Percentiles rank a stretch among this genome's conserved stretches.
These are phyloP conservation scores for Ostrea edulis DNA, from an alignment of 1,140 invertebrate species.

Conservation along the genomic window DNA sequence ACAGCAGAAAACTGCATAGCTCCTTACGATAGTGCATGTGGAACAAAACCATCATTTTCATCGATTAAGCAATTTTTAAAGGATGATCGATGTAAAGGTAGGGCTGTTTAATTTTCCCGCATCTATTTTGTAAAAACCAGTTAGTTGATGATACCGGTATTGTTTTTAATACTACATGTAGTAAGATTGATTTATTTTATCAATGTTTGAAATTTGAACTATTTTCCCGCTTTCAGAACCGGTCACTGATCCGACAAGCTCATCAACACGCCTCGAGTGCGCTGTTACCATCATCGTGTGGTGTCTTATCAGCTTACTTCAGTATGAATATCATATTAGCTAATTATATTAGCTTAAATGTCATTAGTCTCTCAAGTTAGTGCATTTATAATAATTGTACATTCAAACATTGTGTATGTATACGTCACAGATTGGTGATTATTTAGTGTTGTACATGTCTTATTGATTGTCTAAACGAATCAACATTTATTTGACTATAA, in stretches of 20 bases:
- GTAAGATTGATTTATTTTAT: too few species aligned
- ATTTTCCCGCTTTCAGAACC: not conserved
- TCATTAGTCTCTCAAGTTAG: too few species aligned
- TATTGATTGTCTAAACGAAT: too few species aligned
- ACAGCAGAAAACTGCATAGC: not conserved
- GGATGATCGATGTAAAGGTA: not conserved
- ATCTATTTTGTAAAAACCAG: not conserved
- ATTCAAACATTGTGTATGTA: too few species aligned
- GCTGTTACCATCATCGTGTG: not conserved
- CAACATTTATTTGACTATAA: too few species aligned
- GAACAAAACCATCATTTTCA: not conserved
- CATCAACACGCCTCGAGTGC: not conserved
- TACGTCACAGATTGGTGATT: too few species aligned
- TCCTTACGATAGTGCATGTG: not conserved
- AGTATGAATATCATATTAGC: too few species aligned
- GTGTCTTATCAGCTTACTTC: not conserved
- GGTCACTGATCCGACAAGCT: not conserved
- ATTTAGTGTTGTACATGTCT: too few species aligned
- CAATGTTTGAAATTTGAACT: not conserved
- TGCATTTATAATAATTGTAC: too few species aligned
- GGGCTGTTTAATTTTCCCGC: not conserved
- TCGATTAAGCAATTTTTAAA: not conserved
- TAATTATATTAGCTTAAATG: too few species aligned
- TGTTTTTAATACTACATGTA: too few species aligned
- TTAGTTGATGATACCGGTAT: too few species aligned